A percentile compares a stretch with the other conserved stretches of the same genome.
These are phyloP conservation scores for Trinorchestia longiramus DNA, from an alignment of 1,140 invertebrate genomes.

Conservation along the genomic window DNA sequence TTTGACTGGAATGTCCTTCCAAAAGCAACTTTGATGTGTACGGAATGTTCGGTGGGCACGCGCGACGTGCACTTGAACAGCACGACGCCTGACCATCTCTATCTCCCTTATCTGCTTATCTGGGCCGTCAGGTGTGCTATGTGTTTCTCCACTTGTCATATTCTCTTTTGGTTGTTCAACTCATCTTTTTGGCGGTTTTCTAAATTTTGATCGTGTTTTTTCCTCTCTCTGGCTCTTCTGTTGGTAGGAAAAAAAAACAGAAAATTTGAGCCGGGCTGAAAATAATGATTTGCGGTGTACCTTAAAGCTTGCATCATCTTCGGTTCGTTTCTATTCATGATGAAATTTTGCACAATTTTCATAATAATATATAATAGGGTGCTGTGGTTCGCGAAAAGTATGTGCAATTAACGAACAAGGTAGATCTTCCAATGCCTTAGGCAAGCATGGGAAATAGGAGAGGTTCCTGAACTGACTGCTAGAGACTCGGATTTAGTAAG, in stretches of 20 bases:
- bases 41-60: background rate
- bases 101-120: background rate
- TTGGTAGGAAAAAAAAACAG: too few relatives aligned
- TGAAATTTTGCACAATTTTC: background rate
- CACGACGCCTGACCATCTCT: background rate
- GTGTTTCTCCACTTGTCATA: background rate
- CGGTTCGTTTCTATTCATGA: background rate
- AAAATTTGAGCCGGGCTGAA: too few relatives aligned
- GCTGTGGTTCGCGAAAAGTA: background rate
- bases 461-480: too few relatives aligned
- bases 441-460: background rate
- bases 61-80: background rate
- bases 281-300: too few relatives aligned
- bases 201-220: background rate
- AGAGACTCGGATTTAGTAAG: too few relatives aligned
- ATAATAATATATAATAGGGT: background rate
- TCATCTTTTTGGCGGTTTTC: background rate
- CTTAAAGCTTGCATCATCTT: too few relatives aligned
- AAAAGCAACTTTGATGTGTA: background rate
- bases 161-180: background rate
- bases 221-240: too few relatives aligned
- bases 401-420: background rate
- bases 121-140: background rate
- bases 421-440: background rate
- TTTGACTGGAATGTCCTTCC: background rate